Evolutionary conservation across 2,888 invertebrate genomes (phyloP).

Genomic region (Boloria selene): DNA sequence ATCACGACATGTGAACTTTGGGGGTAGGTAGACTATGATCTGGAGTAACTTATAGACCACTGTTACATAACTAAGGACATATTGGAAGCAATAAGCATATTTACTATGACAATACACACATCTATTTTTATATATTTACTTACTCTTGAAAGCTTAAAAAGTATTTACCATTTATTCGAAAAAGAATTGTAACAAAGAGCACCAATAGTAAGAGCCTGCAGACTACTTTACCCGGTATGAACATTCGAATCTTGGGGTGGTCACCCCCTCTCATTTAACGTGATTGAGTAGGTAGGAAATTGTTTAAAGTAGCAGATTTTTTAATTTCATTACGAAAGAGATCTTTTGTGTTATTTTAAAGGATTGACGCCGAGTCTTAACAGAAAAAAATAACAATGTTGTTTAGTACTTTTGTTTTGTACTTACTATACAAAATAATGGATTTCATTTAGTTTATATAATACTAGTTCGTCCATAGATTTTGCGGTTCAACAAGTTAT

Average conservation of each 20-base stretch:
- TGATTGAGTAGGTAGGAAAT: constrained; percentile 76
- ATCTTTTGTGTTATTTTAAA: constrained; percentile 29
- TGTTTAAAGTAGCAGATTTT: constrained; percentile 67
- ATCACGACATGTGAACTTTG: too few species aligned
- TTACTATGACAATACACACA: too few species aligned
- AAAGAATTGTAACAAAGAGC: constrained; percentile 3
- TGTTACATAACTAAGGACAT: too few species aligned
- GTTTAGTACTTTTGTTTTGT: neutral
- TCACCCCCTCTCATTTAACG: constrained; percentile 65
- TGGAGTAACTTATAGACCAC: too few species aligned
- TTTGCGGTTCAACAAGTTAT: too few species aligned
- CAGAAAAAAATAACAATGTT: neutral
- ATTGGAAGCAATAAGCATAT: too few species aligned
- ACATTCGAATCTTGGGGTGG: constrained; percentile 56
- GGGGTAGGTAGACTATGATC: too few species aligned
- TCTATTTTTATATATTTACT: too few species aligned
- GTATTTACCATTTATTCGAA: neutral
- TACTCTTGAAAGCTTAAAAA: too few species aligned
- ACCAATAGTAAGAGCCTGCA: constrained; percentile 43
- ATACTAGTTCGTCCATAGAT: too few species aligned
- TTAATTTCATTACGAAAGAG: constrained; percentile 48
- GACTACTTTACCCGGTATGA: constrained; percentile 58
- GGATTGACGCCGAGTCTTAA: constrained; percentile 7
- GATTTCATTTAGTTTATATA: too few species aligned
- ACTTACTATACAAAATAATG: too few species aligned